Evolutionary conservation across 2,888 invertebrate genomes (phyloP), one percentile per base, ranked within the genome.

Genomic region (Machimus rusticus): DNA sequence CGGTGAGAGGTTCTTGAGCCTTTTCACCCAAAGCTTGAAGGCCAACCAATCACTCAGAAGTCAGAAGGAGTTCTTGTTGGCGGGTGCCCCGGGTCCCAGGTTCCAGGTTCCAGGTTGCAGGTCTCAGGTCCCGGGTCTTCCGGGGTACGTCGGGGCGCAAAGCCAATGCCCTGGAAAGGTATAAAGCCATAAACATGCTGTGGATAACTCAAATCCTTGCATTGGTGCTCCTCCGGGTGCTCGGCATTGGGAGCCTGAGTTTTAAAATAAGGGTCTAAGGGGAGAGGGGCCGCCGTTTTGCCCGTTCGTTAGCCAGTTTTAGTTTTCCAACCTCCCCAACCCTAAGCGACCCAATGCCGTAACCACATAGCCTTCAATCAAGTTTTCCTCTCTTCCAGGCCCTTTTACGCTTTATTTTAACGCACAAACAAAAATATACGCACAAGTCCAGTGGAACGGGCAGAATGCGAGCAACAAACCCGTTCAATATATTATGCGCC

Each of bases 381-480:
- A 84, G 84, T 84, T 84, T 84, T 84, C 84, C 84, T 84, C 43
- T 46, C 16, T 16, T 4, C 37, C 43, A 84, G 84, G 9, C 39
- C 39, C 84, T 74, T 84, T 84, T 84, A 84, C 84, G 84, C 84
- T 84, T 84, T 84, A 84, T 84, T 84, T 84, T 84, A 84, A 84
- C 84, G 84, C 84, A 84, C 84, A 84, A 46, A 84, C 84, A 84
- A 84, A 84, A 84, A 84, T 84, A 84, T 84, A 84, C 84, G 84
- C 84, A 84, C 66, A 66, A 66, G 57, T 66, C 57, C 84, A 74
- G 19, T 57, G 84, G 84, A 74, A 43, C 5, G 74, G 19, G 39
- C 2, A 46, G 16, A 74, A 84, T 74, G n/a, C 16, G 74, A 66
- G 84, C 84, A 84, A 84, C 84, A 84, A 84, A 84, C 84, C 43